phyloP scores from a whole-genome alignment of 2,888 invertebrate species.

The Tetragonisca angustula region DNA sequence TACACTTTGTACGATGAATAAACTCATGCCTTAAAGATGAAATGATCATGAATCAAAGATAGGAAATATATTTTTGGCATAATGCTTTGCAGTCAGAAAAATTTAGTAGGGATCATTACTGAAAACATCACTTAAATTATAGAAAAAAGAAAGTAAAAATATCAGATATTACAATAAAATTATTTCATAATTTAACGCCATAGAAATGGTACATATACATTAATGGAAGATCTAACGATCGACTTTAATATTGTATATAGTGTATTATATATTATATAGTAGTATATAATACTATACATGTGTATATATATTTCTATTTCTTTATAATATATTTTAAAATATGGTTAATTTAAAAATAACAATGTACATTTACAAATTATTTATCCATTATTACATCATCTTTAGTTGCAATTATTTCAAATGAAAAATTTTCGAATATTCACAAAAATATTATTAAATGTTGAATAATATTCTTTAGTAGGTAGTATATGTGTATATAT shows the following conservation, averaged over 20 bases:
- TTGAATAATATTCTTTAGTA: neutral
- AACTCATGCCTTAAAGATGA: neutral
- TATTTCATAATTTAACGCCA: neutral
- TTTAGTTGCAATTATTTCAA: neutral
- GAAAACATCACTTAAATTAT: neutral
- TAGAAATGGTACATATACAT: neutral
- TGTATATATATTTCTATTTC: neutral
- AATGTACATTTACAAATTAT: no score
- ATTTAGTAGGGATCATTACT: neutral
- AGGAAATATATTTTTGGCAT: conserved; percentile 18
- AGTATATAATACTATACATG: neutral
- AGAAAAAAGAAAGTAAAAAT: neutral
- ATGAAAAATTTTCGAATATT: neutral
- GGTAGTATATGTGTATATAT: no score
- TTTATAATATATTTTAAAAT: neutral
- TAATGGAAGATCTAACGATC: neutral
- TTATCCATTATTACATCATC: neutral
- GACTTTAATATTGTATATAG: no score
- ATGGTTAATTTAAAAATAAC: no score
- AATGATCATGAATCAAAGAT: neutral
- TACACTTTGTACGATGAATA: neutral
- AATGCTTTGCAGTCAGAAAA: neutral
- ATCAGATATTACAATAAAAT: neutral
- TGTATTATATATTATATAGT: no score
- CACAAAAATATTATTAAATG: neutral